A percentile compares a stretch with the other conserved stretches of the same genome.
Conservation (phyloP, 2,113 vertebrate genomes). For the Cinclus mexicanus region DNA sequence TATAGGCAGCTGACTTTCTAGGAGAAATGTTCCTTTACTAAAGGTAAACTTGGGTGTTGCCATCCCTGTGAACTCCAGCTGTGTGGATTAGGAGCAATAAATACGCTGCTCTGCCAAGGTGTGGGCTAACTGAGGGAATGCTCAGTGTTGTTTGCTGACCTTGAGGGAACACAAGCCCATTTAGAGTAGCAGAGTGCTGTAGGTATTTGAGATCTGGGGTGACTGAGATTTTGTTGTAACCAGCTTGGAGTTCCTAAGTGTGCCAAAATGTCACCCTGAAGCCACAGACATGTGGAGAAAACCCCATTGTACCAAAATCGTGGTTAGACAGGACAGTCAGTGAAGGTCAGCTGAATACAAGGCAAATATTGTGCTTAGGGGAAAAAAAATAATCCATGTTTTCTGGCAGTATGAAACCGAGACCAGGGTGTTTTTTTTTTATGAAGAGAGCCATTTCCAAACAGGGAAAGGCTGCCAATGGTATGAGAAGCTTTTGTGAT, state of each 20-base stretch:
- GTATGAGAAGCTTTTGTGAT: neutral
- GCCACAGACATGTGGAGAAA: constrained; percentile 39
- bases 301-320: constrained; percentile 7
- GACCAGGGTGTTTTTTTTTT: neutral
- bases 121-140: constrained; percentile 7
- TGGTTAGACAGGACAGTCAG: neutral
- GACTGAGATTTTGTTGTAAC: constrained; percentile 37
- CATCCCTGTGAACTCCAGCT: constrained; percentile 27
- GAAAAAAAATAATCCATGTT: neutral
- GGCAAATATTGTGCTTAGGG: constrained; percentile 23
- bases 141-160: neutral
- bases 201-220: constrained; percentile 9
- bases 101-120: neutral
- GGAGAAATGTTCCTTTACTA: neutral
- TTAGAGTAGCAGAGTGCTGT: neutral
- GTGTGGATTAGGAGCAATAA: neutral
- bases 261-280: neutral
- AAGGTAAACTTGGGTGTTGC: neutral
- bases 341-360: constrained; percentile 17
- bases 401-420: neutral
- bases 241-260: neutral
- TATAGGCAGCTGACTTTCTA: constrained; percentile 1
- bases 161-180: constrained; percentile 5
- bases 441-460: neutral
- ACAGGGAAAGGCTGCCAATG: neutral